Evolutionary conservation across 2,888 invertebrate species (phyloP).

Genomic region (Saturnia japonica): DNA sequence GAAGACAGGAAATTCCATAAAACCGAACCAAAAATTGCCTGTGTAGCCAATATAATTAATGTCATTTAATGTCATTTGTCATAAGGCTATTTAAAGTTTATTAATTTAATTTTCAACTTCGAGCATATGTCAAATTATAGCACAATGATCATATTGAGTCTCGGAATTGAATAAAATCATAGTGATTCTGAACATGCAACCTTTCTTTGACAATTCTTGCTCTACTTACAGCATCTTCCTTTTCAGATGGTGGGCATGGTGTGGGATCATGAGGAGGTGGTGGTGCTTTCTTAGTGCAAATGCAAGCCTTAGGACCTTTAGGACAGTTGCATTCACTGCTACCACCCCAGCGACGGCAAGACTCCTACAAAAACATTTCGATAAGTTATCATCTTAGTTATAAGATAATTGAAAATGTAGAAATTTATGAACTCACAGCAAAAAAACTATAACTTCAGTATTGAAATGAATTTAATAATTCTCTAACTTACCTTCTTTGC

Average conservation of each 20-base stretch:
- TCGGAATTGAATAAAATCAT: no score
- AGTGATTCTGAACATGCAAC: background rate
- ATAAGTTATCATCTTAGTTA: background rate
- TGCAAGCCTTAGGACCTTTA: slow-evolving; percentile 58
- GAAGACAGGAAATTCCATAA: no score
- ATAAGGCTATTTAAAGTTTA: no score
- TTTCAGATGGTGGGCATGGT: slow-evolving; percentile 44
- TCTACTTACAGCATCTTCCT: slow-evolving; percentile 44
- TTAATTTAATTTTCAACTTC: background rate
- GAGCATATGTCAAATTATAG: background rate
- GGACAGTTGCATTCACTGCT: slow-evolving; percentile 66
- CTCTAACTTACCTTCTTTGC: slow-evolving; percentile 54
- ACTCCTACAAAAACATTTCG: slow-evolving; percentile 41
- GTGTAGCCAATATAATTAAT: no score
- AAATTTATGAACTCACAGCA: background rate
- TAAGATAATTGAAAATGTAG: background rate
- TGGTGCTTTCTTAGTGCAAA: slow-evolving; percentile 54
- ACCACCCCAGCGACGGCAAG: slow-evolving; percentile 63
- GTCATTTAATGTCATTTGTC: no score
- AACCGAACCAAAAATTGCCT: no score
- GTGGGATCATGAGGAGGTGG: slow-evolving; percentile 42
- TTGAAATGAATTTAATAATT: slow-evolving; percentile 1
- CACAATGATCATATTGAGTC: background rate
- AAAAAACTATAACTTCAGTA: background rate
- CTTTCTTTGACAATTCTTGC: background rate